phyloP scores from a whole-genome alignment of 2,888 invertebrate genomes.

The Strigamia maritima region DNA sequence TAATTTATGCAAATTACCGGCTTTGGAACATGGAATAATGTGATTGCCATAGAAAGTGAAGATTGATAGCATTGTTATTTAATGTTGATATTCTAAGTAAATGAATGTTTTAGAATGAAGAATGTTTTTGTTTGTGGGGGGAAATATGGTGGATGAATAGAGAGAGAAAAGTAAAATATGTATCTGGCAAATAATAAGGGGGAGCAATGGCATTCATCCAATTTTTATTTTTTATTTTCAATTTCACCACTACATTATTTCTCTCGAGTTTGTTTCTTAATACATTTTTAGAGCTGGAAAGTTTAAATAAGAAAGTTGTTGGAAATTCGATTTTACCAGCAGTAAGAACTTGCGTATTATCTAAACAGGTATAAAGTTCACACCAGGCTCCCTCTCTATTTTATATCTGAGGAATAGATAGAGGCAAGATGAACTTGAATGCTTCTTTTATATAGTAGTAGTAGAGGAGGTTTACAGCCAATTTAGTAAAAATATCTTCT shows the following conservation, averaged over 20 bases:
- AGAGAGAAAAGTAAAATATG: background rate
- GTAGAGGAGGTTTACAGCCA: background rate
- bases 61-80: background rate
- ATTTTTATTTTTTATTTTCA: background rate
- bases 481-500: conserved; percentile 26
- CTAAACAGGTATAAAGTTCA: conserved; percentile 20
- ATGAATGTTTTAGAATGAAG: background rate
- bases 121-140: conserved; percentile 3
- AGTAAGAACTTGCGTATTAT: conserved; percentile 21
- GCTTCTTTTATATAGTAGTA: background rate
- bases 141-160: background rate
- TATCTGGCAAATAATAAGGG: background rate
- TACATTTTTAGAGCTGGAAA: background rate
- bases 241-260: background rate
- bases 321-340: conserved; percentile 21
- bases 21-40: background rate
- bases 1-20: background rate
- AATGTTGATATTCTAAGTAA: background rate
- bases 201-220: background rate
- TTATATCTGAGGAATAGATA: conserved; percentile 14
- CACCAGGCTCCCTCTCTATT: conserved; percentile 11
- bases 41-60: background rate
- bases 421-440: conserved; percentile 5
- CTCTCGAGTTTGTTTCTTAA: background rate
- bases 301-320: conserved; percentile 22